Evolutionary conservation across 1,140 invertebrate species (phyloP).

Genomic region (Lepidotrigona ventralis): DNA sequence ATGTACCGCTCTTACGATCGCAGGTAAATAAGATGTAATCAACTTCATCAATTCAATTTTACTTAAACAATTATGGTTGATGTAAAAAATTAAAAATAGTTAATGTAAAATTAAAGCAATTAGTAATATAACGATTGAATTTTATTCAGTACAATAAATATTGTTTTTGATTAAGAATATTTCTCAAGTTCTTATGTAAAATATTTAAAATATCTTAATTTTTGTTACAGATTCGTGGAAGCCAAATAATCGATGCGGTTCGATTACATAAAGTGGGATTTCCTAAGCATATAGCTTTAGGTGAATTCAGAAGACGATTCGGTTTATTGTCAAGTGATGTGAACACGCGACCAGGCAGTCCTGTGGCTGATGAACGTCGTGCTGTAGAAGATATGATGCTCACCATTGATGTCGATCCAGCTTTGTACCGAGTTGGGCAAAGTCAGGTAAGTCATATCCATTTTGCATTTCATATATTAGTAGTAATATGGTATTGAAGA

Average conservation of each 20-base stretch:
- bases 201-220: not conserved
- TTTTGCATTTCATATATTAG: not conserved
- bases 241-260: slow-evolving; percentile 93
- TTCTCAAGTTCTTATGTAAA: not conserved
- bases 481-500: not conserved
- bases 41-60: not conserved
- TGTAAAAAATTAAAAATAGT: not conserved
- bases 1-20: slow-evolving; percentile 92
- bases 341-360: slow-evolving; percentile 79
- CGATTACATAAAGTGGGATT: slow-evolving; percentile 96
- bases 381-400: slow-evolving; percentile 90
- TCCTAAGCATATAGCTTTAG: slow-evolving; percentile 92
- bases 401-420: slow-evolving; percentile 91
- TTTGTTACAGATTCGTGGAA: slow-evolving; percentile 88
- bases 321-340: slow-evolving; percentile 84
- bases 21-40: slow-evolving; percentile 82
- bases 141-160: not conserved
- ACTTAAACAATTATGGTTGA: not conserved
- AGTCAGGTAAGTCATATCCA: slow-evolving; percentile 88
- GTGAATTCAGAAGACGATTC: slow-evolving; percentile 93
- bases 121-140: not conserved
- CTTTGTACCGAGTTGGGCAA: slow-evolving; percentile 92
- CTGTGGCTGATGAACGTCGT: slow-evolving; percentile 83
- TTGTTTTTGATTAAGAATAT: not conserved
- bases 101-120: not conserved